Evolutionary conservation across 2,113 vertebrate species (phyloP).

Genomic region (Takifugu bimaculatus): DNA sequence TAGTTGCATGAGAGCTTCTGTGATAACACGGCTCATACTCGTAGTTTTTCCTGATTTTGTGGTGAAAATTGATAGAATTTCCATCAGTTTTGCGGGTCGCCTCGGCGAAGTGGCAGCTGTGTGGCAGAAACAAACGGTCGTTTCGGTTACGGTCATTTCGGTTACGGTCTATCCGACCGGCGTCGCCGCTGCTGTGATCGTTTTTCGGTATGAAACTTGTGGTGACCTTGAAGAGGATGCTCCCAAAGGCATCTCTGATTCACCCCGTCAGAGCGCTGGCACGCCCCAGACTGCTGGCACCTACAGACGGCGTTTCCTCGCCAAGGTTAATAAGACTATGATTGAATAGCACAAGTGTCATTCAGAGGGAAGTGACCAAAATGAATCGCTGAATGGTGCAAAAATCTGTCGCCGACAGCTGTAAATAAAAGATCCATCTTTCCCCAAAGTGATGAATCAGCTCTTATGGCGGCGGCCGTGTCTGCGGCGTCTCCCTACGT

Average conservation of each 20-base stretch:
- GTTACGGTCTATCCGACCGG: too few relatives aligned
- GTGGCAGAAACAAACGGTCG: not conserved
- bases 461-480: slow-evolving; percentile 26
- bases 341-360: slow-evolving; percentile 23
- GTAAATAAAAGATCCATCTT: slow-evolving; percentile 40
- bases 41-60: slow-evolving; percentile 11
- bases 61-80: slow-evolving; percentile 47
- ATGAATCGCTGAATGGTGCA: slow-evolving; percentile 44
- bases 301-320: not conserved
- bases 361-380: slow-evolving; percentile 22
- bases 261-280: slow-evolving; percentile 37
- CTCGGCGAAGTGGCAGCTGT: not conserved
- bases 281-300: slow-evolving; percentile 26
- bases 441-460: slow-evolving; percentile 56
- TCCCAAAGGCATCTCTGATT: slow-evolving; percentile 17
- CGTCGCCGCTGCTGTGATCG: too few relatives aligned
- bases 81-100: slow-evolving; percentile 9
- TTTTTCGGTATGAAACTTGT: too few relatives aligned
- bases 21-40: slow-evolving; percentile 1
- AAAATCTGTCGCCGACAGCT: slow-evolving; percentile 37
- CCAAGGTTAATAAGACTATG: slow-evolving; percentile 8
- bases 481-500: slow-evolving; percentile 27
- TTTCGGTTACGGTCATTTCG: too few relatives aligned
- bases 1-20: slow-evolving; percentile 18
- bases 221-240: not conserved